phyloP scores from a whole-genome alignment of 2,113 vertebrate genomes.

The Ceyx cyanopectus region DNA sequence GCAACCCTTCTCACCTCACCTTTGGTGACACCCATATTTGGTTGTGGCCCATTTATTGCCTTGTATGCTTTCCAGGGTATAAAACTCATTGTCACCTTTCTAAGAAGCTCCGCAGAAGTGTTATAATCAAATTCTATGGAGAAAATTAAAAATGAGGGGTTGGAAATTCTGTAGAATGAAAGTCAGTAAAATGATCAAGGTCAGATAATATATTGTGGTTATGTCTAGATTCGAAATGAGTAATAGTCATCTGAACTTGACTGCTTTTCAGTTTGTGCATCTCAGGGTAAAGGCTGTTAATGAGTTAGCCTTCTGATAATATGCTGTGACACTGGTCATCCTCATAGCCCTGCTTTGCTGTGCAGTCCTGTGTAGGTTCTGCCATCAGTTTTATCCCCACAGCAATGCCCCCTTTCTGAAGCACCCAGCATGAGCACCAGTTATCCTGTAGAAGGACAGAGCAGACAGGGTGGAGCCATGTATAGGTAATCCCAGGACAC shows the following conservation, averaged over 20 bases:
- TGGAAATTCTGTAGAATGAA: background rate
- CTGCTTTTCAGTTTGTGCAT: background rate
- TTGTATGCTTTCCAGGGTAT: background rate
- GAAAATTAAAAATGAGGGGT: background rate
- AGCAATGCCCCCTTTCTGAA: background rate
- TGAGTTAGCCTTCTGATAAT: background rate
- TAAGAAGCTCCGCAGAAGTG: background rate
- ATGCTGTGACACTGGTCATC: rapidly evolving
- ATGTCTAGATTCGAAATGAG: background rate
- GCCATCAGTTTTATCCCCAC: background rate
- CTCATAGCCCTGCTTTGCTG: background rate
- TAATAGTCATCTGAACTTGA: background rate
- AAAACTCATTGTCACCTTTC: background rate
- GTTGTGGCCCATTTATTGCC: background rate
- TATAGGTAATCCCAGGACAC: background rate
- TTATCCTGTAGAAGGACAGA: background rate
- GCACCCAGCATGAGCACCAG: background rate
- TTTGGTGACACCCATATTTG: background rate
- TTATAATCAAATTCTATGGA: background rate
- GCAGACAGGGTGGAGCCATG: background rate
- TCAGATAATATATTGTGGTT: background rate
- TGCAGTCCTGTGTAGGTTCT: background rate
- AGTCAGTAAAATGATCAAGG: background rate
- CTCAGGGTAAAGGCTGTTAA: background rate
- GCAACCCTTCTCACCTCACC: background rate